Base-by-base conservation (phyloP, 2,888 invertebrate genomes). In the Rambutsinella grinnellia region DNA sequence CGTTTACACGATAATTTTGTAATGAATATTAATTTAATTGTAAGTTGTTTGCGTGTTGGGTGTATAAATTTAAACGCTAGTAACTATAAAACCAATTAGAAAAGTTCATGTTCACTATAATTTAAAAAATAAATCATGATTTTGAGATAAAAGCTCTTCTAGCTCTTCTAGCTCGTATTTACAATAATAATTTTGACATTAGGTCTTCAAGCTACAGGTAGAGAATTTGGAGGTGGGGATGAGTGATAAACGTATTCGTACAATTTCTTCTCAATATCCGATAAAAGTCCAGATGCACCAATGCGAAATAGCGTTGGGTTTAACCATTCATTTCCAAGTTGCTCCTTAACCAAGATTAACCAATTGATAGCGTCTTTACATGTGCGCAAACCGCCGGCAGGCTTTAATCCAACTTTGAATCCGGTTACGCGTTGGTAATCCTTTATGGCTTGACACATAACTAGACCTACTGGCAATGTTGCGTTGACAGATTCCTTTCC, bases 301-400 rank as follows among this genome's bases (percentile, higher is more conserved):
- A 99, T 94, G 51, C 99, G 91, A 87, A 99, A 98, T 10, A 94
- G 87, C 75, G 91, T 85, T 0, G 92, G 75, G 8, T 89, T 89
- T 58, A 97, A 87, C 97, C 98, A 99, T 17, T 93, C 92, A 65
- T 91, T 88, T 1, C 98, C 99, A 17, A 99, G 89, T 80, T 95
- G 92, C 83, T 92, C 91, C 85, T 94, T 91, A 8, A 98, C 90
- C 75, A 99, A 87, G 3, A 92, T 89, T 84, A 97, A 88, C 96
- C 97, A 99, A 76, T 91, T 89, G 28, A 97, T 89, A 0, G 96
- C 94, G 86, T 99, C 97, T 57, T 90, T 89, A 0, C 92, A 90
- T 0, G 94, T 94, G 80, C 93, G 90, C 56, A 99, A 94, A 8
- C 99, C 99, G 17, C 99, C 99, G 21, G 99, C 99, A 21, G 99